phyloP scores from a whole-genome alignment of 2,797 vertebrate species.

The Bufotes viridis region DNA sequence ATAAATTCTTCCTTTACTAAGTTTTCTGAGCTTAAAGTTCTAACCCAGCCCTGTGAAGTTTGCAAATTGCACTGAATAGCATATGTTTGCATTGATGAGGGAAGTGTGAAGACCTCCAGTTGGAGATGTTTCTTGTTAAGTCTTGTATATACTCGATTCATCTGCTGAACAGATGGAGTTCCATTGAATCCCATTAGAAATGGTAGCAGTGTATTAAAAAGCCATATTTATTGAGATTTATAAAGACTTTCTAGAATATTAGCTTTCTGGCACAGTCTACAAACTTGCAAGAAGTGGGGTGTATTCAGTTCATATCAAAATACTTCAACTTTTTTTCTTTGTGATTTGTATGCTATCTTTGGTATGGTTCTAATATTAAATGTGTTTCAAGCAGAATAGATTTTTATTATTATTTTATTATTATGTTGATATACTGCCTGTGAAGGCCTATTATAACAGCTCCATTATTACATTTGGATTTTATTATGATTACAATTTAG shows the following conservation, averaged over 20 bases:
- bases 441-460: not conserved
- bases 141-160: constrained; percentile 46
- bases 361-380: constrained; percentile 6
- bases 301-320: constrained; percentile 53
- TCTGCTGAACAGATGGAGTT: constrained; percentile 61
- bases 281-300: constrained; percentile 31
- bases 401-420: constrained; percentile 3
- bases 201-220: constrained; percentile 55
- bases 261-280: constrained; percentile 36
- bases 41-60: constrained; percentile 39
- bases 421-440: not conserved
- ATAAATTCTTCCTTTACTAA: constrained; percentile 2
- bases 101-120: constrained; percentile 57
- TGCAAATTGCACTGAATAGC: constrained; percentile 51
- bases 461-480: not conserved
- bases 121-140: constrained; percentile 60
- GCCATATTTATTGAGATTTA: constrained; percentile 58
- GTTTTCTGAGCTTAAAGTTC: constrained; percentile 38
- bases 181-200: constrained; percentile 53
- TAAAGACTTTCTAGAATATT: constrained; percentile 42
- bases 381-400: not conserved
- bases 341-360: constrained; percentile 12
- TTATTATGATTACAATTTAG: not conserved
- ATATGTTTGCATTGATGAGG: constrained; percentile 57
- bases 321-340: constrained; percentile 18